phyloP scores from a whole-genome alignment of 2,113 vertebrate species.

The Cichladusa arquata region DNA sequence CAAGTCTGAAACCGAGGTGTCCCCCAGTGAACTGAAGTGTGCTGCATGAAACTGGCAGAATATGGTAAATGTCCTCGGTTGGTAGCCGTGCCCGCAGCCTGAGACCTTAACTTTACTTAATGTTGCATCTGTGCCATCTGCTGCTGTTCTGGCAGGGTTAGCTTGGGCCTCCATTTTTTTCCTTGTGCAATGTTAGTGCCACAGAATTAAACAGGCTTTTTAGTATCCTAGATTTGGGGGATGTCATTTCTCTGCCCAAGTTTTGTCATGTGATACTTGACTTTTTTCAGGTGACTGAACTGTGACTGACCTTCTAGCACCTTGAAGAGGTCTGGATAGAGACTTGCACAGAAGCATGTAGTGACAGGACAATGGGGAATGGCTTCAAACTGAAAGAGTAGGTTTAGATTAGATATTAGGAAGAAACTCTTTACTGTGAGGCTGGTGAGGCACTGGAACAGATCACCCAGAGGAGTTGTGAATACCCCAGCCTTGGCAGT shows the following conservation, averaged over 20 bases:
- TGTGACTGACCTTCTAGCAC: not conserved
- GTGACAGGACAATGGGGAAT: not conserved
- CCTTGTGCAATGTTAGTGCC: not conserved
- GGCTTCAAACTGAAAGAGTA: not conserved
- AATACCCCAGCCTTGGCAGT: not conserved
- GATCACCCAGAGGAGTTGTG: not conserved
- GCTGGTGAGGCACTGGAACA: not conserved
- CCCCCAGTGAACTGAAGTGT: no score
- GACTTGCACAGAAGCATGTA: not conserved
- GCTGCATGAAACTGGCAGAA: rapidly evolving
- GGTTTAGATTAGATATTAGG: not conserved
- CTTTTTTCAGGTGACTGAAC: not conserved
- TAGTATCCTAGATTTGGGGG: not conserved
- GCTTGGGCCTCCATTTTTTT: not conserved
- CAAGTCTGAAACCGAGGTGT: not conserved
- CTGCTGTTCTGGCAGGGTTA: not conserved
- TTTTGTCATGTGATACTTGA: rapidly evolving
- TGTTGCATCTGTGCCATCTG: rapidly evolving
- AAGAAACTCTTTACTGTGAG: not conserved
- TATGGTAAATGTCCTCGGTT: not conserved
- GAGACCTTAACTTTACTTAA: rapidly evolving
- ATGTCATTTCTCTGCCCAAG: not conserved
- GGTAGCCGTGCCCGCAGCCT: not conserved
- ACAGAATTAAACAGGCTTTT: not conserved
- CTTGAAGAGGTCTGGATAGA: not conserved